Percentiles rank a stretch among this genome's conserved stretches.
These are phyloP conservation scores for Rutilus rutilus DNA, from an alignment of 2,113 vertebrate genomes.

Conservation along the genomic window DNA sequence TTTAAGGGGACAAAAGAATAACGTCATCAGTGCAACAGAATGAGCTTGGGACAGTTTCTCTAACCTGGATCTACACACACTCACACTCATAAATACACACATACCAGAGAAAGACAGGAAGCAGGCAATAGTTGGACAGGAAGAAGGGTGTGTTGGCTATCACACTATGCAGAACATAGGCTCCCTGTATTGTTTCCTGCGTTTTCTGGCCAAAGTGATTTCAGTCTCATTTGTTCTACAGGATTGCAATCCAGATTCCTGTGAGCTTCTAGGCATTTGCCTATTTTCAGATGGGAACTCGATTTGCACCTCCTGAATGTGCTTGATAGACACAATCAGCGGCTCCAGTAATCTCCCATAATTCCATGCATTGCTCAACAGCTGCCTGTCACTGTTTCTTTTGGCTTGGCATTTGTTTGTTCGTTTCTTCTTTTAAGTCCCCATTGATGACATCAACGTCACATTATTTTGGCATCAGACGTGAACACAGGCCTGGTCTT, in stretches of 20 bases:
- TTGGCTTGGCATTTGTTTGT: slow-evolving; percentile 8
- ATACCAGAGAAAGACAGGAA: not conserved
- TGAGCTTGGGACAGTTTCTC: not conserved
- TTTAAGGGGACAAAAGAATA: not conserved
- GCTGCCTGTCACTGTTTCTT: not conserved
- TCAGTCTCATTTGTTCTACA: not conserved
- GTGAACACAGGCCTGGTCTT: not conserved
- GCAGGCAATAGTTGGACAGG: not conserved
- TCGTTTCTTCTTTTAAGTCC: not conserved
- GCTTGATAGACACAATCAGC: not conserved
- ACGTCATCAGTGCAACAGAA: not conserved
- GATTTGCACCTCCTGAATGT: not conserved
- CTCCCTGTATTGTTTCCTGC: slow-evolving; percentile 38
- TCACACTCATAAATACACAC: slow-evolving; percentile 2
- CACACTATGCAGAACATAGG: not conserved
- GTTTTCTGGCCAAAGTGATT: not conserved
- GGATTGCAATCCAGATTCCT: slow-evolving; percentile 10
- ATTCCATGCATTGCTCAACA: not conserved
- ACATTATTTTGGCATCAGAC: slow-evolving; percentile 16
- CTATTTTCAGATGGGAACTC: not conserved
- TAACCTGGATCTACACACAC: not conserved
- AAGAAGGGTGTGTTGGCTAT: not conserved
- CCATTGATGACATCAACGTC: slow-evolving; percentile 22
- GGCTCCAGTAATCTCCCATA: not conserved
- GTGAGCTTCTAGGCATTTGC: not conserved